Evolutionary conservation across 2,797 vertebrate species (phyloP), one percentile per base, ranked within the genome.

Genomic region (Phoeniculus purpureus): DNA sequence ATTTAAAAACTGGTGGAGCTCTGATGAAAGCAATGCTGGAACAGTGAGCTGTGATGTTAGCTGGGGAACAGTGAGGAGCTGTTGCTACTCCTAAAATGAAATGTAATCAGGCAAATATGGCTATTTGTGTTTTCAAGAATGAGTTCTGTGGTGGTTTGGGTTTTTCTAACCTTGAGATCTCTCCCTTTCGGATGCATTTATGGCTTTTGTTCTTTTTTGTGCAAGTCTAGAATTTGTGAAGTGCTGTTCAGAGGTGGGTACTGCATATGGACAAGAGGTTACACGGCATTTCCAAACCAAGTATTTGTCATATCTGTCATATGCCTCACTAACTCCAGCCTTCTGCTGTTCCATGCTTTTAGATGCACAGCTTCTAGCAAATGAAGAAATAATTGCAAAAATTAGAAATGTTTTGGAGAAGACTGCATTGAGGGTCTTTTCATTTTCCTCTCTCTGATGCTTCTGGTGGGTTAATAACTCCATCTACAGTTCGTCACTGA

Each of bases 401-500:
- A 61, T 17, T 48, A 56, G 50, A 81, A 91, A 16, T 70, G 7
- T 81, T 94, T 82, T 10, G 5, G 58, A 83, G 66, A 68, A 92
- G 60, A 85, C 76, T 45, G 15, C 7, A 2, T 50, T 52, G 40
- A 55, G 55, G 37, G 58, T 48, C 60, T 76, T 95, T 90, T 65
- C 34, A 54, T 73, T 89, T 93, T 90, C 29, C 32, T 66, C 89
- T 81, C 20, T 58, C 27, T 18, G 31, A 45, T n/a, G 40, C n/a
- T 66, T 95, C 94, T 85, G 62, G 84, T 95, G 86, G 85, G 76
- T 89, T 91, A 81, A 95, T 91, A 94, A 94, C 94, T 76, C 96
- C 96, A 97, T 83, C 96, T 98, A 97, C 91, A 95, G 97, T 92
- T 93, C 92, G 79, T 82, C 32, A 20, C 3, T 43, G 96, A 94